Evolutionary conservation across 2,888 invertebrate genomes (phyloP).

Genomic region (Ochlodes sylvanus): DNA sequence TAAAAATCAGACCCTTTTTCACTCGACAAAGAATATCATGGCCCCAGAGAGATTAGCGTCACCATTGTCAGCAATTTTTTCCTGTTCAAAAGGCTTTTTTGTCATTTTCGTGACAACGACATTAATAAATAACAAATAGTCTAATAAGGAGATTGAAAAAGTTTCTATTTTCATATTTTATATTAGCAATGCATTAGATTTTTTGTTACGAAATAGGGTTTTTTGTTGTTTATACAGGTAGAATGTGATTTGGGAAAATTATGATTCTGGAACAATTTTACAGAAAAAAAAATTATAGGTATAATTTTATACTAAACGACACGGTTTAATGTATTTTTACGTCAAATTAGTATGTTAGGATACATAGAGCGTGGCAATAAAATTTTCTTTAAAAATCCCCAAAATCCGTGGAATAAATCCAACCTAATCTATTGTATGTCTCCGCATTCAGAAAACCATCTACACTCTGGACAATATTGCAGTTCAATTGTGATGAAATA

Average conservation of each 20-base stretch:
- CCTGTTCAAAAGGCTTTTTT: slow-evolving; percentile 59
- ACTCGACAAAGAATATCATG: slow-evolving; percentile 70
- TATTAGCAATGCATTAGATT: slow-evolving; percentile 29
- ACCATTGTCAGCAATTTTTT: slow-evolving; percentile 77
- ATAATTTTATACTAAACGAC: too few relatives aligned
- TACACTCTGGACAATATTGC: slow-evolving; percentile 55
- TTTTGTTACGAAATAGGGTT: slow-evolving; percentile 11
- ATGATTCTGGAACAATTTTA: background rate
- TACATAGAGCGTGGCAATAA: background rate
- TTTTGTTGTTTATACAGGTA: slow-evolving; percentile 14
- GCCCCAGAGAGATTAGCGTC: slow-evolving; percentile 77
- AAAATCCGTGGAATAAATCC: slow-evolving; percentile 25
- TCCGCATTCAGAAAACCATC: slow-evolving; percentile 24
- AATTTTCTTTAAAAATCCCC: slow-evolving; percentile 1
- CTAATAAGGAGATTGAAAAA: slow-evolving; percentile 61
- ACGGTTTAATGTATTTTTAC: too few relatives aligned
- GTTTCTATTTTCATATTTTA: slow-evolving; percentile 65
- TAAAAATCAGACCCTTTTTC: slow-evolving; percentile 74
- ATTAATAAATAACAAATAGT: slow-evolving; percentile 81
- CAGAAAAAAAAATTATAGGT: background rate
- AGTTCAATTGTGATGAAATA: slow-evolving; percentile 68
- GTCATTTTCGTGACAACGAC: slow-evolving; percentile 67
- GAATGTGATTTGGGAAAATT: slow-evolving; percentile 1
- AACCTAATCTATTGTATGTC: slow-evolving; percentile 27
- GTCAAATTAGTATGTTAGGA: too few relatives aligned